Conservation (phyloP, 30 jellyfish, hydroid and myxozoan genomes). For the Catostylus mosaicus region DNA sequence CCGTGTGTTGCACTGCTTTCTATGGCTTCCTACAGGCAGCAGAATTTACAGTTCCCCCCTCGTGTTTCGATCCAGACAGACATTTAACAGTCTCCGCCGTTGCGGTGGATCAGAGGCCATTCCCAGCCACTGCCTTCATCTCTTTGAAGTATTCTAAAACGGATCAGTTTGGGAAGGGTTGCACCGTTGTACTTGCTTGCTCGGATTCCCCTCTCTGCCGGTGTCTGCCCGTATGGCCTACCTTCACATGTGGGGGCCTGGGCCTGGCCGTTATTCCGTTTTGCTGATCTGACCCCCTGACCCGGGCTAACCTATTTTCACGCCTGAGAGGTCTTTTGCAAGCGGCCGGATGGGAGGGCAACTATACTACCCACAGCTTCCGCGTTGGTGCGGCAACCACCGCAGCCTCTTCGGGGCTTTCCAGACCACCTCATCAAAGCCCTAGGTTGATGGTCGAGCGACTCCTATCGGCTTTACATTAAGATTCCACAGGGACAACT, state of each 20-base stretch:
- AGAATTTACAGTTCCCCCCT: background rate
- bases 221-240: no score
- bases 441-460: conserved; percentile 48
- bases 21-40: conserved; percentile 7
- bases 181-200: background rate
- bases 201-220: no score
- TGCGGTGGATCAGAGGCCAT: background rate
- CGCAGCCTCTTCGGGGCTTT: conserved; percentile 40
- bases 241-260: background rate
- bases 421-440: conserved; percentile 34
- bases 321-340: background rate
- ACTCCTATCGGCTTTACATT: conserved; percentile 13
- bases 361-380: conserved; percentile 23
- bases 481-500: background rate
- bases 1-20: background rate
- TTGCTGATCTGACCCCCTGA: background rate
- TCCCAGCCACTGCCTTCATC: background rate
- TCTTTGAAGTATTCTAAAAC: background rate
- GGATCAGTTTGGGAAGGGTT: background rate
- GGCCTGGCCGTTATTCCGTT: background rate
- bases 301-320: conserved; percentile 1
- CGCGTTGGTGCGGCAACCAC: conserved; percentile 48
- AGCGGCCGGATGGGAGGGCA: conserved; percentile 20
- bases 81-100: background rate
- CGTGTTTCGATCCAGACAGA: background rate